These are phyloP conservation scores for Pandemis cinnamomeana DNA, from an alignment of 2,888 invertebrate genomes.

Conservation along the genomic window DNA sequence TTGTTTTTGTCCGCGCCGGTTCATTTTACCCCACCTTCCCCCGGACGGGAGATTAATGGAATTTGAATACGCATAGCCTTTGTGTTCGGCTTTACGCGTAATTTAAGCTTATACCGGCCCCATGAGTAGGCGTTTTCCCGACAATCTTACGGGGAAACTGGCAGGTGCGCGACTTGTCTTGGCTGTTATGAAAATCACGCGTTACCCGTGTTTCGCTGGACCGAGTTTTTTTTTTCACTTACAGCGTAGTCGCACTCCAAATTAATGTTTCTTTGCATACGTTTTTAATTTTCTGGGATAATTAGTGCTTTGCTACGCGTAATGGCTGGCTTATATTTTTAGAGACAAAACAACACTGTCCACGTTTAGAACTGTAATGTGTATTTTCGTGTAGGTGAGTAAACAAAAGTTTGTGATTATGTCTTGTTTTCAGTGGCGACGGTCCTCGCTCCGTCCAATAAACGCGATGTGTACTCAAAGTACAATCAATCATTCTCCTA, in stretches of 20 bases:
- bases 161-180: constrained; percentile 67
- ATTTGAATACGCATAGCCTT: constrained; percentile 85
- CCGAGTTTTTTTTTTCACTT: constrained; percentile 51
- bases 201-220: constrained; percentile 46
- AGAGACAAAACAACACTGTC: not conserved
- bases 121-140: constrained; percentile 77
- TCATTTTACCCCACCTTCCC: constrained; percentile 82
- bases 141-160: constrained; percentile 70
- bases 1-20: constrained; percentile 84
- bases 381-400: constrained; percentile 48
- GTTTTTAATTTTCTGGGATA: constrained; percentile 37
- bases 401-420: constrained; percentile 63
- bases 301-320: constrained; percentile 18
- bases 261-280: constrained; percentile 20
- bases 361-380: not conserved
- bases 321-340: constrained; percentile 15
- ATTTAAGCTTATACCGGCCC: constrained; percentile 80
- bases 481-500: constrained; percentile 79
- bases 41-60: constrained; percentile 82
- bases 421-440: constrained; percentile 58
- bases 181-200: constrained; percentile 68
- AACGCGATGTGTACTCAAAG: constrained; percentile 72
- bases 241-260: constrained; percentile 49
- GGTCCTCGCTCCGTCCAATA: constrained; percentile 68
- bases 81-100: constrained; percentile 84